Evolutionary conservation across 2,113 vertebrate species (phyloP), one percentile per base, ranked within the genome.

Genomic region (Otus sunia): DNA sequence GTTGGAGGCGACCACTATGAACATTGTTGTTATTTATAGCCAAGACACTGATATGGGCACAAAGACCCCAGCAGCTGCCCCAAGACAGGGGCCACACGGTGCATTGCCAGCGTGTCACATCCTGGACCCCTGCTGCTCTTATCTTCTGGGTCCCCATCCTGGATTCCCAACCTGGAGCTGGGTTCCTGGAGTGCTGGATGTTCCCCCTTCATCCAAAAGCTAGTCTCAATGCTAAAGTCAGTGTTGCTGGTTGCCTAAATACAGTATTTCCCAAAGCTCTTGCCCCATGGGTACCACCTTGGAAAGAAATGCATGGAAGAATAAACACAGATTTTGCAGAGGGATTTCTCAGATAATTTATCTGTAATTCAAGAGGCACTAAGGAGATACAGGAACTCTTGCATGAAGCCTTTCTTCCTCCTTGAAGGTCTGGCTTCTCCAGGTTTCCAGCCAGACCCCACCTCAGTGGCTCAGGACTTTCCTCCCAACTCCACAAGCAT

Each of bases 31-130:
- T 87, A 56, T 90, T 68, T 39, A 76, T 32, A 76, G 56, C 23
- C 34, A 43, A 5, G 17, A 62, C 69, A 32, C 34, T 43, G 76
- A 72, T 22, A 22, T 0, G 43, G 72, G 45, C 84, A 86, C 41
- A 68, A 90, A 68, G 87, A 93, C 53, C 85, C 45, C 11, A 1
- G 74, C 58, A 55, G 88, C 55, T 88, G 55, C 30, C 52, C 69
- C 0, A 0, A 45, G 15, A 15, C 88, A 69, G 43, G 37, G 55
- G n/a, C 62, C 53, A 6, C n/a, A 9, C 0, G 0, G 23, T 6
- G 27, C 25, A 30, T 43, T 32, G 49, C 27, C 47, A 50, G 32
- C 41, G 26, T 0, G 0, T 34, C 73, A 30, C 2, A 4, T 80
- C 72, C 92, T 83, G 69, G 60, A 22, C 32, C 60, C 34, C 66